Evolutionary conservation across 2,113 vertebrate species (phyloP), one percentile per base, ranked within the genome.

Genomic region (Cyanoderma ruficeps): DNA sequence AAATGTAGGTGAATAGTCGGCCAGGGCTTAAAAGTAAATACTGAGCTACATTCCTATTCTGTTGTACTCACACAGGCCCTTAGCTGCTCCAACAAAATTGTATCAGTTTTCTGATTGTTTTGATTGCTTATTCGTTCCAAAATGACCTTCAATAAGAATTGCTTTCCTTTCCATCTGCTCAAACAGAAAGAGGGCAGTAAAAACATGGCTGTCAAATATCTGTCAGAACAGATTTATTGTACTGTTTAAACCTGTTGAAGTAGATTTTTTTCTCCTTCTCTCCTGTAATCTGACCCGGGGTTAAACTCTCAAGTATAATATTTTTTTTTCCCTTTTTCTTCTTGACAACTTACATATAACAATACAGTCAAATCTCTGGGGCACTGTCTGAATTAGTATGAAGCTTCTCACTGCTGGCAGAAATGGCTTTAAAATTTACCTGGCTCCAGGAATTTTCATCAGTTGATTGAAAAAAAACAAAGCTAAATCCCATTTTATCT

Each of bases 201-300:
- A 96, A 96, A 91, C 86, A 78, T 52, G 67, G 67, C 78, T 97
- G 96, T 97, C 97, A 96, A 92, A 93, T 90, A 94, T 72, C 88
- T 95, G 96, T 97, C 96, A 96, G 87, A 91, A 86, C 78, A 95
- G 94, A 97, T 98, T 96, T 95, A 97, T 91, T 65, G 84, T 78
- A 68, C 35, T 89, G 84, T 79, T 96, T 91, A 96, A 95, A 93
- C 56, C 59, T 91, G 77, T 91, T 94, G 89, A 96, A 75, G 41
- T 37, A 68, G 33, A 33, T 55, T 79, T 72, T 81, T 88, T 85
- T 49, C 61, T 84, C 23, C n/a, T 87, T 55, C 33, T 86, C 47
- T 72, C 17, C 83, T 95, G 30, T 91, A 92, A 93, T 96, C 75
- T 97, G 94, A 97, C 90, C 93, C 60, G 92, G 82, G 92, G 88